Evolutionary conservation across 2,113 vertebrate genomes (phyloP).

Genomic region (Mastomys coucha): DNA sequence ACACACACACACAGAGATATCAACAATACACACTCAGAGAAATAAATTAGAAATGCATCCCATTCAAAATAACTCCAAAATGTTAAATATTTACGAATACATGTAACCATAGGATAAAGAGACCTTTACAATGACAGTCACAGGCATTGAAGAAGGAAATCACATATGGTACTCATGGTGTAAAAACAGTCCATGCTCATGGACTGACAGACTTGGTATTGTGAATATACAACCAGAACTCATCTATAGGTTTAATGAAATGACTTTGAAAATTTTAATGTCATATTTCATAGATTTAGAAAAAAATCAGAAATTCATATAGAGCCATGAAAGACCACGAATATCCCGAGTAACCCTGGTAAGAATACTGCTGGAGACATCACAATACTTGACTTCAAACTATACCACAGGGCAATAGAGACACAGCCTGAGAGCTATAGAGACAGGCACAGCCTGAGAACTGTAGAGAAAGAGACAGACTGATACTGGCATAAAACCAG

Average conservation of each 20-base stretch:
- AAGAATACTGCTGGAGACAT: background rate
- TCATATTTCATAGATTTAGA: background rate
- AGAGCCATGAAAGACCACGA: background rate
- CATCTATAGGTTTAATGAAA: background rate
- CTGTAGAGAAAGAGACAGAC: background rate
- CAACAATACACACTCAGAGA: background rate
- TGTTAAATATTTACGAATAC: background rate
- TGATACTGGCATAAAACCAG: background rate
- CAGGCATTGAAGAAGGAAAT: background rate
- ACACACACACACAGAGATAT: background rate
- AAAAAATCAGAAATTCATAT: background rate
- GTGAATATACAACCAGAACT: background rate
- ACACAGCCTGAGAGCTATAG: no score
- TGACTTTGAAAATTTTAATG: background rate
- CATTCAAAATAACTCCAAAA: background rate
- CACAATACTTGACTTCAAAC: background rate
- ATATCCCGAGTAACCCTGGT: background rate
- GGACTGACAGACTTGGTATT: background rate
- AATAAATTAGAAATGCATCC: background rate
- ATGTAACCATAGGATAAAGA: background rate
- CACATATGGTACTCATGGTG: background rate
- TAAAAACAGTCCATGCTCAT: background rate
- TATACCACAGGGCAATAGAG: background rate
- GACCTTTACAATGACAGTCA: background rate
- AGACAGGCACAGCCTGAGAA: no score